phyloP scores from a whole-genome alignment of 2,888 invertebrate genomes.

The Andrena praecox region DNA sequence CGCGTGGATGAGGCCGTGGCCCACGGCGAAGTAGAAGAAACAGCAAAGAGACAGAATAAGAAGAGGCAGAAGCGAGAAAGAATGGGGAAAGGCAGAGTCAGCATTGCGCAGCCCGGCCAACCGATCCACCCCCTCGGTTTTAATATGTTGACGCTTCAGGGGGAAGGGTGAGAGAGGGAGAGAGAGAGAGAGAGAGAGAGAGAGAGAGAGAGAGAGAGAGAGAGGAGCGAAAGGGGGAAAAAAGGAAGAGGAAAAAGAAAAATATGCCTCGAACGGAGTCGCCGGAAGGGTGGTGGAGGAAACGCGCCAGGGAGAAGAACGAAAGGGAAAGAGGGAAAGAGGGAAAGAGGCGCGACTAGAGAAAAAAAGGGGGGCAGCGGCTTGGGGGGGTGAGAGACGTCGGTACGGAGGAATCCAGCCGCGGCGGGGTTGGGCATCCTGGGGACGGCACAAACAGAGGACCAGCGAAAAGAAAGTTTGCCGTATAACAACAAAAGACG shows the following conservation, averaged over 20 bases:
- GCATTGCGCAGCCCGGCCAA: slow-evolving; percentile 77
- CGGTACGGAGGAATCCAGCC: slow-evolving; percentile 45
- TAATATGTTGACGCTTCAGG: slow-evolving; percentile 82
- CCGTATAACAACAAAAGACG: slow-evolving; percentile 84
- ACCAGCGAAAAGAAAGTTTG: slow-evolving; percentile 81
- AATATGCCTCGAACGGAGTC: slow-evolving; percentile 69
- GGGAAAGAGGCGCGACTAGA: slow-evolving; percentile 41
- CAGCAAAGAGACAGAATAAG: slow-evolving; percentile 42
- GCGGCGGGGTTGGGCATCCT: slow-evolving; percentile 69
- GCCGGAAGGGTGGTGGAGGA: slow-evolving; percentile 57
- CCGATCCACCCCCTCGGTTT: slow-evolving; percentile 73
- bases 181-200: slow-evolving; percentile 45
- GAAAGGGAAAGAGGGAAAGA: slow-evolving; percentile 48
- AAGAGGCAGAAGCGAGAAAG: slow-evolving; percentile 45
- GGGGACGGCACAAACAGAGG: slow-evolving; percentile 78
- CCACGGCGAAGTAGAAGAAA: slow-evolving; percentile 17
- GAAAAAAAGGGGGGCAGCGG: slow-evolving; percentile 39
- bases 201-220: slow-evolving; percentile 35
- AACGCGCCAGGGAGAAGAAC: slow-evolving; percentile 52
- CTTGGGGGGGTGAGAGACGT: slow-evolving; percentile 33
- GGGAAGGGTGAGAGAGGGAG: slow-evolving; percentile 65
- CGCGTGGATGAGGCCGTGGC: slow-evolving; percentile 28
- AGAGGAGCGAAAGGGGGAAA: slow-evolving; percentile 30
- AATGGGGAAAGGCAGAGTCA: slow-evolving; percentile 77
- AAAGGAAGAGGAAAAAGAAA: slow-evolving; percentile 64